Evolutionary conservation across 2,113 vertebrate species (phyloP), one percentile per base, ranked within the genome.

Genomic region (Camelus dromedarius): DNA sequence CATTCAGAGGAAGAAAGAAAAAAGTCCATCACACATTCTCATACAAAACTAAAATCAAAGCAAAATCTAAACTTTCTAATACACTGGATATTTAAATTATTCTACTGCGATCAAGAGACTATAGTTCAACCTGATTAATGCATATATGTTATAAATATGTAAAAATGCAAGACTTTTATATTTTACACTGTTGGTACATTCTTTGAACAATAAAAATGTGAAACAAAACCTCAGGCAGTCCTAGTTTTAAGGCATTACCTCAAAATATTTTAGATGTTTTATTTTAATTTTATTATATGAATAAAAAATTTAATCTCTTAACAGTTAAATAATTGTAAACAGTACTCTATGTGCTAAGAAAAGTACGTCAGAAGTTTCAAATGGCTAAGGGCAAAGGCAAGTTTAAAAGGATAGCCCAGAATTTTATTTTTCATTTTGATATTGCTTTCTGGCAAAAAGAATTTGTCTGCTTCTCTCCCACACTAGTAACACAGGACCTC

Each of bases 261-360:
- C 77, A 90, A 95, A 96, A 92, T 83, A 96, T 75, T 93, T 92
- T 87, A 87, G 67, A 85, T 81, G 66, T 91, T 94, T 92, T 81
- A 30, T 84, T 77, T 84, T 75, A 14, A 62, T 66, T 97, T 89
- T 87, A 87, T 38, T 64, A 95, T 42, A 67, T 12, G 20, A 94
- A 26, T 84, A 38, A 95, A 96, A 66, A 52, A 38, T 92, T 79
- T 67, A 93, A 83, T 91, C 48, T 79, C 69, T 69, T 22, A 96
- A 93, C 62, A 70, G 82, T 70, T 83, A 93, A 93, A 64, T 54
- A 96, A 90, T 87, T 3, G 0, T 38, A 72, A 69, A 76, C 95
- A 87, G 76, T 54, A 58, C 18, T 80, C 70, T 82, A 3, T 50
- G 62, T 64, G 82, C 94, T 89, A 80, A 46, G 66, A 95, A 96